Percentiles rank a stretch among this genome's conserved stretches.
phyloP scores from a whole-genome alignment of 2,113 vertebrate species.

The Mustela nigripes region DNA sequence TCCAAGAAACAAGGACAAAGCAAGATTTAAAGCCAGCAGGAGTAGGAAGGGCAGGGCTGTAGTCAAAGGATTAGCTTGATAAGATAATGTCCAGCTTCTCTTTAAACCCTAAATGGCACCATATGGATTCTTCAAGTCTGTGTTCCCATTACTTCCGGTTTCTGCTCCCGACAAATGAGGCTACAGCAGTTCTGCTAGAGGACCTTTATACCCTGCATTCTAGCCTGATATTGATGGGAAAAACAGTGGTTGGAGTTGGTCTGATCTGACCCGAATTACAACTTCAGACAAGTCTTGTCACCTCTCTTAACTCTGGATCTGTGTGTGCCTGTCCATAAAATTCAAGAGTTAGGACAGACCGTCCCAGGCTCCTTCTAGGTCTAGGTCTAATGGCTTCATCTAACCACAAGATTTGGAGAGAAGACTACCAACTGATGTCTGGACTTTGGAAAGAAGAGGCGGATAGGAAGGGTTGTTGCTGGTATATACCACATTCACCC shows the following conservation, averaged over 20 bases:
- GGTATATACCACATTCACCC: background rate
- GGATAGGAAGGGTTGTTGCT: background rate
- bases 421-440: background rate
- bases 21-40: background rate
- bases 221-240: background rate
- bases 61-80: conserved; percentile 55
- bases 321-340: background rate
- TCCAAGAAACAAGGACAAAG: conserved; percentile 32
- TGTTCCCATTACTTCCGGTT: background rate
- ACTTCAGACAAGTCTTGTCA: background rate
- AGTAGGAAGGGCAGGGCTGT: background rate
- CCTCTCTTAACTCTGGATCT: background rate
- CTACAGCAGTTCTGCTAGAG: background rate
- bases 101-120: conserved; percentile 6
- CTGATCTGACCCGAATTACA: background rate
- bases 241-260: background rate
- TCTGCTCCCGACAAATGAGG: background rate
- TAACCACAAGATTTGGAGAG: background rate
- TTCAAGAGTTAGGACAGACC: background rate
- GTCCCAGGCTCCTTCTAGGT: background rate
- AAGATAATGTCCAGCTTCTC: conserved; percentile 52
- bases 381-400: background rate
- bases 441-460: background rate
- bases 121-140: background rate
- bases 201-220: background rate